Percentiles rank a stretch among this genome's conserved stretches.
These are phyloP conservation scores for Leuciscus idus DNA, from an alignment of 2,113 vertebrate species.

Conservation along the genomic window DNA sequence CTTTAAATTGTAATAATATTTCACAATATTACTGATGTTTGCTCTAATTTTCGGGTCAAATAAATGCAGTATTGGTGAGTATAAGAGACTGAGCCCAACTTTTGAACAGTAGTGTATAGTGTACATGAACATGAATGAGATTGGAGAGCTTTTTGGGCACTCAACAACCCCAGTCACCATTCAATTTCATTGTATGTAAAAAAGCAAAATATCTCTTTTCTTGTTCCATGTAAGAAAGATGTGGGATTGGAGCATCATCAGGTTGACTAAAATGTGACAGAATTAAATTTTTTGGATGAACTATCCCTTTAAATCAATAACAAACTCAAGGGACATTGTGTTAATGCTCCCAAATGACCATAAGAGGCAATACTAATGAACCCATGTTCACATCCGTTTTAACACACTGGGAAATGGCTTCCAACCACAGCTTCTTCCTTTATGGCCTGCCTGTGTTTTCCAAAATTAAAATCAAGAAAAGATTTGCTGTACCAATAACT, in stretches of 20 bases:
- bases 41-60: not conserved
- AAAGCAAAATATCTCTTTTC: not conserved
- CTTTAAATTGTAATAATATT: not conserved
- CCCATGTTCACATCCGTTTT: conserved; percentile 21
- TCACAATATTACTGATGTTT: not conserved
- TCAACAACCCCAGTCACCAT: not conserved
- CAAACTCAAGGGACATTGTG: not conserved
- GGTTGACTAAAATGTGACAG: not conserved
- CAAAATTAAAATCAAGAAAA: conserved; percentile 32
- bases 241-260: not conserved
- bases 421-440: conserved; percentile 19
- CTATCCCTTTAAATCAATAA: not conserved
- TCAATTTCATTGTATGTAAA: not conserved
- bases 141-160: no score
- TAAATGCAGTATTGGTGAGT: not conserved
- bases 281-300: no score
- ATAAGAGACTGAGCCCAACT: not conserved
- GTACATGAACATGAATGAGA: no score
- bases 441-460: conserved; percentile 37
- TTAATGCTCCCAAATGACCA: conserved; percentile 49
- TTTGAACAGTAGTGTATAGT: no score
- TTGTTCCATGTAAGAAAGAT: not conserved
- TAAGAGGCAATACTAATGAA: conserved; percentile 56
- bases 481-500: conserved; percentile 34
- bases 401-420: conserved; percentile 28